Evolutionary conservation across 1,140 invertebrate genomes (phyloP), one percentile per base, ranked within the genome.

Genomic region (Drosophila chauvacae): DNA sequence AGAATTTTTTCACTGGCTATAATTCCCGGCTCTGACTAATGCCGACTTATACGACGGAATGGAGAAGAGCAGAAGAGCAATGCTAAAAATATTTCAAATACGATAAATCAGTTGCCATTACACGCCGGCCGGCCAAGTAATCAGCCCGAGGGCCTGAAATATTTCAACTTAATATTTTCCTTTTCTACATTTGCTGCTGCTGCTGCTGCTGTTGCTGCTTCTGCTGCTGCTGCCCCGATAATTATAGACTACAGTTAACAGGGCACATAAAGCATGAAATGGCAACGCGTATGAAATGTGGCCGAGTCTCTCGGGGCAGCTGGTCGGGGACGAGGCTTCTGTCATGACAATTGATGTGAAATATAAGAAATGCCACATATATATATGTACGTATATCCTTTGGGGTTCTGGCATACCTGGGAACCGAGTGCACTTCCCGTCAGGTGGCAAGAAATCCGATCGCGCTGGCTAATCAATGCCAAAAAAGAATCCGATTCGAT

Each of bases 241-340:
- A 82, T 82, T 82, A 82, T 82, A 82, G 80, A 77, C 57, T 51
- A 81, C 66, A 82, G 79, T 81, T 81, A 82, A 82, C 73, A 82
- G 80, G 73, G 44, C 56, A 57, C 80, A 81, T 81, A 82, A 82
- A 82, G 80, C 80, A 82, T 81, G 68, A 75, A 81, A 81, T 82
- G 80, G 61, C 80, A 81, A 81, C 77, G 81, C 79, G 77, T 77
- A 81, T 81, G 71, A 48, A 48, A 48, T 48, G 47, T 23, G 47
- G 7, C 4, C 26, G 47, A 51, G 23, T n/a, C 20, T 23, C 35
- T 9, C 35, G 11, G 45, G 65, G 72, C 79, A 81, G 79, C 71
- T 80, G 71, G 62, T 30, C 33, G 18, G 50, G 14, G 26, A 20
- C 23, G 6, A 35, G 30, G 44, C 62, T 30, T 41, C 62, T 30